phyloP scores from a whole-genome alignment of 2,888 invertebrate species.

The Raillietiella orientalis region DNA sequence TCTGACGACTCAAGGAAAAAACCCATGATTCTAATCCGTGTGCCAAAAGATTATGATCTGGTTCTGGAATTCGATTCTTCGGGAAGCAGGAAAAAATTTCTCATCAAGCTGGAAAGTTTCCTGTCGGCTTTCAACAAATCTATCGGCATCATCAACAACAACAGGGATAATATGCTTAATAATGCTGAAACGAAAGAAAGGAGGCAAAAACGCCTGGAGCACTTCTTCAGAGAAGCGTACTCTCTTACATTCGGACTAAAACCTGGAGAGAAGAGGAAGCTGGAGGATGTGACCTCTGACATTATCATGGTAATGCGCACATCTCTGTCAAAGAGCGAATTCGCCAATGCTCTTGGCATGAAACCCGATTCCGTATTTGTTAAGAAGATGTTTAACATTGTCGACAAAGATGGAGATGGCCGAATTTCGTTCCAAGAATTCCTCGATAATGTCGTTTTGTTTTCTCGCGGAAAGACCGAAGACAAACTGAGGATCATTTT shows the following conservation, averaged over 20 bases:
- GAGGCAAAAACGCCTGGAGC: conserved; percentile 58
- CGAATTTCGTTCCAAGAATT: conserved; percentile 73
- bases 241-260: conserved; percentile 63
- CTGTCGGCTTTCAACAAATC: conserved; percentile 48
- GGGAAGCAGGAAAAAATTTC: conserved; percentile 45
- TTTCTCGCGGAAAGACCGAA: conserved; percentile 68
- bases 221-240: conserved; percentile 87
- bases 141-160: conserved; percentile 24
- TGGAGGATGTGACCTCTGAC: conserved; percentile 25
- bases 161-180: conserved; percentile 51
- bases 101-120: conserved; percentile 55
- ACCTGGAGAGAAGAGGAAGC: conserved; percentile 47
- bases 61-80: conserved; percentile 63
- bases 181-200: conserved; percentile 78
- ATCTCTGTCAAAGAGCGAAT: conserved; percentile 61
- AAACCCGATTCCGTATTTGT: conserved; percentile 76
- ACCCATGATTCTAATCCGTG: conserved; percentile 18
- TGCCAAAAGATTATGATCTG: conserved; percentile 64
- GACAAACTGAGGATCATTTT: conserved; percentile 78
- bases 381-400: conserved; percentile 87
- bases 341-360: conserved; percentile 85
- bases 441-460: conserved; percentile 64
- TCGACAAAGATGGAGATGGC: conserved; percentile 74
- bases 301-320: conserved; percentile 73
- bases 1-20: conserved; percentile 10